phyloP scores from a whole-genome alignment of 2,797 vertebrate genomes.

The Linurgus olivaceus region DNA sequence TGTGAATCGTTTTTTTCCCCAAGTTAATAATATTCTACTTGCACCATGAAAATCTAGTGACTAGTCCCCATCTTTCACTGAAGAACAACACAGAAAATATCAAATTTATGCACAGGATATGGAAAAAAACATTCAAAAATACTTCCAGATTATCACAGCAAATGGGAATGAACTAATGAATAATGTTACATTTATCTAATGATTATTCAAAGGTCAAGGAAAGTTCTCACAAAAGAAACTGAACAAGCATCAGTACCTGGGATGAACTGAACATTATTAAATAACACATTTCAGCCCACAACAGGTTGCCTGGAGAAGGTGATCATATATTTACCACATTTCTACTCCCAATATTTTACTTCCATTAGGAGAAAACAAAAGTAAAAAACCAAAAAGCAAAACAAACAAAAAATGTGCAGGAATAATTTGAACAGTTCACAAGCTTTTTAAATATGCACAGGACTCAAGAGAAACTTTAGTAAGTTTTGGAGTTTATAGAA shows the following conservation, averaged over 20 bases:
- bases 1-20: background rate
- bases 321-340: background rate
- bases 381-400: no score
- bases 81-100: background rate
- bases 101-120: background rate
- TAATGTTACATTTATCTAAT: background rate
- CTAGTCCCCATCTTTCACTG: background rate
- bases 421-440: background rate
- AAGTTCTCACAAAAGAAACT: background rate
- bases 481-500: background rate
- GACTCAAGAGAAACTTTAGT: background rate
- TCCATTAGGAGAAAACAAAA: background rate
- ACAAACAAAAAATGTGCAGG: fast-evolving
- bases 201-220: background rate
- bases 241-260: background rate
- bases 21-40: background rate
- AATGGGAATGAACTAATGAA: background rate
- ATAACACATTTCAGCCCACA: background rate
- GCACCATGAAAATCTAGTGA: background rate
- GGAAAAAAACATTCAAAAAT: background rate
- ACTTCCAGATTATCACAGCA: background rate
- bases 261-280: background rate
- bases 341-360: background rate
- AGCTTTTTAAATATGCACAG: fast-evolving
- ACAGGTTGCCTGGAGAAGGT: background rate